Evolutionary conservation across 2,113 vertebrate species (phyloP).

Genomic region (Neodontobutis hainanensis): DNA sequence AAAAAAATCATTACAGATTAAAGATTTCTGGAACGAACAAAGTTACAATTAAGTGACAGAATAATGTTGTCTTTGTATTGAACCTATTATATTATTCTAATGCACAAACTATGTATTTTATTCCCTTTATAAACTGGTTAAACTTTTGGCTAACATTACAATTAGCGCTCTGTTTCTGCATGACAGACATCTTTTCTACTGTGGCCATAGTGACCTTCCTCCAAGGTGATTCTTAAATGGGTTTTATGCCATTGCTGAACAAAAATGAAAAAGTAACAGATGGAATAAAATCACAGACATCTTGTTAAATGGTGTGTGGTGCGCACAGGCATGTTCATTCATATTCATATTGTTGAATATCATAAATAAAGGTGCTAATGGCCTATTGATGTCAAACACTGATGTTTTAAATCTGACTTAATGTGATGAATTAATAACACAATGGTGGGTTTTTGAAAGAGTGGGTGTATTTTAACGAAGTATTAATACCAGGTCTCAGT

Average conservation of each 20-base stretch:
- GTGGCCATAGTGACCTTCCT: not conserved
- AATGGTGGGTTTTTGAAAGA: not conserved
- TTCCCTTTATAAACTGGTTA: not conserved
- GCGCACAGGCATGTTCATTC: not conserved
- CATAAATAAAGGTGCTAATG: not conserved
- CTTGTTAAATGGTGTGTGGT: not conserved
- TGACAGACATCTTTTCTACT: not conserved
- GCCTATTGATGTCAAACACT: not conserved
- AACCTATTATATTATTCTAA: too few relatives aligned
- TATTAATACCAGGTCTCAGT: too few relatives aligned
- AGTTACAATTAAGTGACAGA: too few relatives aligned
- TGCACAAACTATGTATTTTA: not conserved
- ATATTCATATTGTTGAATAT: constrained; percentile 1
- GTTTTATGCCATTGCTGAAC: not conserved
- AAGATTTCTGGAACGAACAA: too few relatives aligned
- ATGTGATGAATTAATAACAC: not conserved
- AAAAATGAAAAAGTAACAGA: not conserved
- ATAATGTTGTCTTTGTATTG: too few relatives aligned
- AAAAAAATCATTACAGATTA: too few relatives aligned
- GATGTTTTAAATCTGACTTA: not conserved
- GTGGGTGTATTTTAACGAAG: not conserved
- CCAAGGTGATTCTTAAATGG: not conserved
- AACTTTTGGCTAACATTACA: not conserved
- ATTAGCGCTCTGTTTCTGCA: not conserved
- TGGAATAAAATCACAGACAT: not conserved